Base-by-base conservation (phyloP, 1,140 invertebrate genomes). In the Condylostylus longicornis region DNA sequence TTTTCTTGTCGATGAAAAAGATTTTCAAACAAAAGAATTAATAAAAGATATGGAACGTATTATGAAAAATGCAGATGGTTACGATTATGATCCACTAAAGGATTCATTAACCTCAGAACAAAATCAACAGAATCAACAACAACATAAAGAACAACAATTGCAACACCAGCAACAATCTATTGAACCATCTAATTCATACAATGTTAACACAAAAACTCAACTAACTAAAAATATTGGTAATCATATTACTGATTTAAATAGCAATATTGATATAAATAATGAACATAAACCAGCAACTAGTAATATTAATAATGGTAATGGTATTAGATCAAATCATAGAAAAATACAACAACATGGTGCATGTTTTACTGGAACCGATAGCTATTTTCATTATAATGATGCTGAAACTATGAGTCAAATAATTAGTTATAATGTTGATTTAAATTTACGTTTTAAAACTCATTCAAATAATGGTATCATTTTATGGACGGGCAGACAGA, bases 401-500 rank as follows among this genome's bases (percentile, higher is more conserved):
- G 74, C 77, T 14, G 77, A 82, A 41, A 81, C 84, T 39, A 75
- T 83, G 62, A 80, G 50, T 33, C 56, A 59, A 30, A 41, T 60
- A 14, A 59, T 54, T 14, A 60, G 57, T 46, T 54, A 54, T 36
- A 71, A 58, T 21, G 55, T 58, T 17, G 58, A 61, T 41, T 47
- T 61, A 13, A 60, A 60, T 47, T 39, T 61, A 31, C 47, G 58
- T 23, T 61, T 61, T 30, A 58, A 58, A 38, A 57, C 58, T 21
- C 51, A 57, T 28, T 61, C 58, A 19, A 45, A 47, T 19, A 52
- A 61, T 31, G 89, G 88, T 0, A 63, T 96, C 33, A 65, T 96
- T n/a, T 64, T 95, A 15, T 94, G 88, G 88, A 80, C 77, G 41
- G 85, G 87, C n/a, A 68, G 78, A 23, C 72, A 77, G 45, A 69